phyloP scores from a whole-genome alignment of 2,113 vertebrate genomes.

The Dolichallabes microphthalmus region DNA sequence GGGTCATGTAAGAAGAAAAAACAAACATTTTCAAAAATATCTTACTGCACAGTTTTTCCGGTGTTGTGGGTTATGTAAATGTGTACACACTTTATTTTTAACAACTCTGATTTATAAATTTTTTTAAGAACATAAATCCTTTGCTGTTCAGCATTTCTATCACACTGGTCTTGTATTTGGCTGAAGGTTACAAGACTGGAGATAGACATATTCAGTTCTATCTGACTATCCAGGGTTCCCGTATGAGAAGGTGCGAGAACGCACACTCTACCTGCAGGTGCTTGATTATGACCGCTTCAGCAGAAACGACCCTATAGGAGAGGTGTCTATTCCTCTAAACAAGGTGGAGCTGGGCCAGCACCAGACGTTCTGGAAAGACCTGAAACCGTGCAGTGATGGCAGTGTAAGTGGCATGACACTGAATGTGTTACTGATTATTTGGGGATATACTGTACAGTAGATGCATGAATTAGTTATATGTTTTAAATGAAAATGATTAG shows the following conservation, averaged over 20 bases:
- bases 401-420: conserved; percentile 74
- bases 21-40: not conserved
- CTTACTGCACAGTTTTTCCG: not conserved
- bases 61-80: not conserved
- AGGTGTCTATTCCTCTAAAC: conserved; percentile 85
- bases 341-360: conserved; percentile 87
- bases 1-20: not conserved
- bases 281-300: conserved; percentile 88
- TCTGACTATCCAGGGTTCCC: conserved; percentile 75
- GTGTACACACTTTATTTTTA: not conserved
- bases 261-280: conserved; percentile 84
- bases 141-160: not conserved
- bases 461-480: not conserved
- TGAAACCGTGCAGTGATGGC: conserved; percentile 88
- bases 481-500: not conserved
- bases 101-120: not conserved
- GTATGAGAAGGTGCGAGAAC: conserved; percentile 86
- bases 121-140: not conserved
- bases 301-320: conserved; percentile 86
- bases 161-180: not conserved
- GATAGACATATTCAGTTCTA: not conserved
- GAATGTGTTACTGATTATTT: not conserved
- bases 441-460: not conserved
- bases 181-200: not conserved
- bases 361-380: conserved; percentile 89